Base-by-base conservation (phyloP, 1,140 invertebrate genomes). In the Fopius arisanus region DNA sequence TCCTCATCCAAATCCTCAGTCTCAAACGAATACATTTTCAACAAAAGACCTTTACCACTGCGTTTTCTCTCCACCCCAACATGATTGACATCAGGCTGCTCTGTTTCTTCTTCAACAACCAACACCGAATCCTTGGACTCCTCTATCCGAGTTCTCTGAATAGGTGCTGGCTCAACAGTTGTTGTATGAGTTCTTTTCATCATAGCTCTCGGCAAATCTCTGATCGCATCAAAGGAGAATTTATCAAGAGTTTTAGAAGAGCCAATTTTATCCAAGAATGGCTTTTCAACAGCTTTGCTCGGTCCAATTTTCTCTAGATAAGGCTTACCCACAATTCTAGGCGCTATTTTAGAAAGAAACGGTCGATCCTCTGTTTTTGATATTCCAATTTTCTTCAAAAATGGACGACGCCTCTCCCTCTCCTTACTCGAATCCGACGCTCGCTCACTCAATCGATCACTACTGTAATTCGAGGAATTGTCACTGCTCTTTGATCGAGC, bases 21-120 rank as follows among this genome's bases (percentile, higher is more conserved):
- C 37, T 88, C 87, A 31, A 88, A 87, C 0, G 86, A 87, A 48
- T 86, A 87, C 86, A 88, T 88, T 66, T 87, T 87, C 2, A 82
- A 40, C 3, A 87, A 72, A 6, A 82, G 79, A 33, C 82, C 83
- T 66, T 87, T 86, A 0, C 84, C 83, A 3, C 84, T 87, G 0
- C 79, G 79, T 10, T 79, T 79, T 28, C 82, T 28, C 21, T 51
- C 71, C 41, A 72, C 16, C 26, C 40, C 40, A 29, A 14, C 12
- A 14, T 51, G 26, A 23, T 67, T 67, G 9, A 26, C 59, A 28
- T 63, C 68, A 0, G 26, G 29, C 28, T 65, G 67, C 16, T 23
- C 43, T 5, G 29, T 59, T n/a, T 77, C 69, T 12, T 70, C 67
- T 31, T 63, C 65, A 41, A 67, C 65, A 29, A 67, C 37, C 12